These are phyloP conservation scores for Trissolcus basalis DNA, from an alignment of 1,140 invertebrate species.

Conservation along the genomic window DNA sequence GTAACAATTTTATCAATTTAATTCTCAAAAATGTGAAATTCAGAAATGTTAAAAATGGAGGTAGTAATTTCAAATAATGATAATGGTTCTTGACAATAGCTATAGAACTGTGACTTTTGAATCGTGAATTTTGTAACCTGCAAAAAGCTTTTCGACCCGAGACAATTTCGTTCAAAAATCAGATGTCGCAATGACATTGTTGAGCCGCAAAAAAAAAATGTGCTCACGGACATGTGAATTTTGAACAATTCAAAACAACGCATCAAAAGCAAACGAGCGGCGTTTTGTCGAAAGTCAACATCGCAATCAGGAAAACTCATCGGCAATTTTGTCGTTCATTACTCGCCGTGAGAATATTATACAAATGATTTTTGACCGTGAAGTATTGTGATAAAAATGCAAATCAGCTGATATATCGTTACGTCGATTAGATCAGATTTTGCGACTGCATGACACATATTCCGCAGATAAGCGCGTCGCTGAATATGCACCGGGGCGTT, in stretches of 20 bases:
- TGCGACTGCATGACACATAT: slow-evolving; percentile 19
- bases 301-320: slow-evolving; percentile 30
- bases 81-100: too few relatives aligned
- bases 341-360: slow-evolving; percentile 4
- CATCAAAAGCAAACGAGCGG: neutral
- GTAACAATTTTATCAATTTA: too few relatives aligned
- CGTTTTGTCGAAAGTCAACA: neutral
- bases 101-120: too few relatives aligned
- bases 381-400: slow-evolving; percentile 39
- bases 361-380: slow-evolving; percentile 23
- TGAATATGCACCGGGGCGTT: slow-evolving; percentile 28
- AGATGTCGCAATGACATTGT: too few relatives aligned
- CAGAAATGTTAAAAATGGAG: too few relatives aligned
- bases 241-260: too few relatives aligned
- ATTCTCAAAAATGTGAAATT: too few relatives aligned
- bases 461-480: slow-evolving; percentile 27
- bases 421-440: slow-evolving; percentile 44
- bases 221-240: neutral
- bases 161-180: neutral
- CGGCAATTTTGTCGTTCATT: slow-evolving; percentile 22
- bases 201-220: neutral
- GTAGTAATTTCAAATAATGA: too few relatives aligned
- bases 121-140: neutral
- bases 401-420: slow-evolving; percentile 29
- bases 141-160: neutral